Evolutionary conservation across 2,888 invertebrate species (phyloP).

Genomic region (Amblyjoppa fuscipennis): DNA sequence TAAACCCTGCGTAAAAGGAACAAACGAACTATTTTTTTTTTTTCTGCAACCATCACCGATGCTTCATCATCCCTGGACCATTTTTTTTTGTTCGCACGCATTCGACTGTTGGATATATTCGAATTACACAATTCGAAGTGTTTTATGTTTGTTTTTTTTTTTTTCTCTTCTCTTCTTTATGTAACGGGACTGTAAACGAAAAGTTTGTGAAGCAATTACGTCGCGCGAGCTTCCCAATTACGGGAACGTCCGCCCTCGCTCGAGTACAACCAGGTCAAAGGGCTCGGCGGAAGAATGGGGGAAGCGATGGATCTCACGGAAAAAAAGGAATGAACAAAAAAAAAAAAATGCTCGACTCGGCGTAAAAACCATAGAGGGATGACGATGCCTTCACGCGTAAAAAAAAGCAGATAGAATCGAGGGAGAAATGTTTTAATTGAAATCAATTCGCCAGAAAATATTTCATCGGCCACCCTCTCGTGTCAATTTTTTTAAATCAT

Average conservation of each 20-base stretch:
- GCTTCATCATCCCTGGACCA: background rate
- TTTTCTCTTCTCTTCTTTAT: background rate
- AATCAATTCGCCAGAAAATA: background rate
- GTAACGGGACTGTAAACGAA: background rate
- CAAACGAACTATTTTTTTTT: slow-evolving; percentile 29
- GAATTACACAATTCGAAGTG: slow-evolving; percentile 35
- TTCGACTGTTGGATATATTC: slow-evolving; percentile 20
- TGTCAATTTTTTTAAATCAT: background rate
- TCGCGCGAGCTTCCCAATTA: slow-evolving; percentile 41
- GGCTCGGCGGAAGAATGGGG: background rate
- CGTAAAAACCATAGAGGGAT: background rate
- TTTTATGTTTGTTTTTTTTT: background rate
- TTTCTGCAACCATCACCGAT: slow-evolving; percentile 17
- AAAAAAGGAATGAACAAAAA: background rate
- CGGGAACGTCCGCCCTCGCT: background rate
- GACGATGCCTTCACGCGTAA: background rate
- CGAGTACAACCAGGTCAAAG: background rate
- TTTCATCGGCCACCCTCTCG: background rate
- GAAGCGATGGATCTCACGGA: background rate
- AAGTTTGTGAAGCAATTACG: slow-evolving; percentile 50
- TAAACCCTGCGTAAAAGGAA: slow-evolving; percentile 27
- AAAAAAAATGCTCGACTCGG: background rate
- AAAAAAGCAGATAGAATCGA: background rate
- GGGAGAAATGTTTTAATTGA: background rate
- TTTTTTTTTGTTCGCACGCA: slow-evolving; percentile 25